phyloP scores from a whole-genome alignment of 2,888 invertebrate species.

The Agelastica alni region DNA sequence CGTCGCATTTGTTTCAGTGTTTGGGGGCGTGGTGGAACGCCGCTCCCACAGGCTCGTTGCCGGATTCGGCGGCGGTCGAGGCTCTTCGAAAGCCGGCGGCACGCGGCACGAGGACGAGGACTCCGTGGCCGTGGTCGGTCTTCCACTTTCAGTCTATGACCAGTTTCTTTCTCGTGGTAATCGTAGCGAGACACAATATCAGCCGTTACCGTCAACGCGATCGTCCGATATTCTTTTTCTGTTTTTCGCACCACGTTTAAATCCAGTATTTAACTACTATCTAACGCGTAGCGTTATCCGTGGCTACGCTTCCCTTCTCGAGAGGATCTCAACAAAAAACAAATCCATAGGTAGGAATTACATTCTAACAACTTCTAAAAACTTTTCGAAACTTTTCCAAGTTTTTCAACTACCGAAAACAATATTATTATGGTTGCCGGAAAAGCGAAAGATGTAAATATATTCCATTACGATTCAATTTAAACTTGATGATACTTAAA shows the following conservation, averaged over 20 bases:
- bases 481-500: constrained; percentile 34
- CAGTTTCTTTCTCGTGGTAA: constrained; percentile 38
- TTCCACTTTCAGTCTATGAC: constrained; percentile 41
- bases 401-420: constrained; percentile 28
- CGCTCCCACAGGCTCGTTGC: constrained; percentile 53
- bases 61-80: constrained; percentile 47
- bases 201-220: constrained; percentile 2
- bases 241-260: neutral
- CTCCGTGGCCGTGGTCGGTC: constrained; percentile 25
- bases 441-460: constrained; percentile 33
- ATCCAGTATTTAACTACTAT: neutral
- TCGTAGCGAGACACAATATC: constrained; percentile 26
- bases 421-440: constrained; percentile 31
- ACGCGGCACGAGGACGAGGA: constrained; percentile 36
- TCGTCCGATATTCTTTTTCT: neutral
- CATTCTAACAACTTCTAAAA: constrained; percentile 21
- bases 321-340: constrained; percentile 17
- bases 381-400: constrained; percentile 24
- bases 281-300: constrained; percentile 9
- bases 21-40: constrained; percentile 55
- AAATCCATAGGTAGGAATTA: constrained; percentile 33
- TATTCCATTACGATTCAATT: constrained; percentile 36
- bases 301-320: constrained; percentile 14
- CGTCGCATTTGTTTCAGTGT: constrained; percentile 55
- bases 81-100: constrained; percentile 40